A percentile compares a stretch with the other conserved stretches of the same genome.
Conservation (phyloP, 2,888 invertebrate genomes). For the Cistogaster globosa region DNA sequence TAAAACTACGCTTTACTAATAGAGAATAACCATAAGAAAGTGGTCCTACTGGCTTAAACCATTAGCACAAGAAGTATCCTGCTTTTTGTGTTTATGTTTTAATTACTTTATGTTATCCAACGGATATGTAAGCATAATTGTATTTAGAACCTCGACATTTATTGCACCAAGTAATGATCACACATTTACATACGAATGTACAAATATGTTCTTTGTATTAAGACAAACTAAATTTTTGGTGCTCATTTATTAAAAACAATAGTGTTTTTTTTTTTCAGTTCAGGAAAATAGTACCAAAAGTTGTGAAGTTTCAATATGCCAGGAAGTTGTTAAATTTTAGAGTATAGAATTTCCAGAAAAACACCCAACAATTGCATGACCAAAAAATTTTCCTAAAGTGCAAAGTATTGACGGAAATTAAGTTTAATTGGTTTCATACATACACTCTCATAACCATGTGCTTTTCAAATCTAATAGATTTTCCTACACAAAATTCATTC, state of each 20-base stretch:
- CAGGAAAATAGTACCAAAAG: conserved; percentile 73
- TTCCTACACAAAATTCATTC: too few relatives aligned
- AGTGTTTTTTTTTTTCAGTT: too few relatives aligned
- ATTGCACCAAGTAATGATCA: conserved; percentile 24
- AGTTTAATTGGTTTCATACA: conserved; percentile 76
- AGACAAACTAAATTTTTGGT: conserved; percentile 8
- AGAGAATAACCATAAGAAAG: background rate
- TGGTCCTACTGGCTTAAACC: background rate
- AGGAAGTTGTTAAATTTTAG: conserved; percentile 29
- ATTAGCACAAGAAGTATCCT: background rate
- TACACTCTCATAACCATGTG: conserved; percentile 41
- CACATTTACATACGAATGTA: background rate
- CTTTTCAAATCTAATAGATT: too few relatives aligned
- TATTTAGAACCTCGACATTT: conserved; percentile 1
- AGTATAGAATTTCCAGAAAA: too few relatives aligned
- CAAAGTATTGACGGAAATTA: conserved; percentile 52
- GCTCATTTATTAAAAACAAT: too few relatives aligned
- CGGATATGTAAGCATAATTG: conserved; percentile 15
- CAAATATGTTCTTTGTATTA: background rate
- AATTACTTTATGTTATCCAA: conserved; percentile 7
- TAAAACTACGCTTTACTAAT: background rate
- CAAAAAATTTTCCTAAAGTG: conserved; percentile 1
- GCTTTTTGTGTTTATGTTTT: conserved; percentile 9
- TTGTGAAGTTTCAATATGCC: conserved; percentile 79
- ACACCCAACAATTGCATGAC: background rate